A percentile compares a stretch with the other conserved stretches of the same genome.
These are phyloP conservation scores for Neogale vison DNA, from an alignment of 2,113 vertebrate species.

Conservation along the genomic window DNA sequence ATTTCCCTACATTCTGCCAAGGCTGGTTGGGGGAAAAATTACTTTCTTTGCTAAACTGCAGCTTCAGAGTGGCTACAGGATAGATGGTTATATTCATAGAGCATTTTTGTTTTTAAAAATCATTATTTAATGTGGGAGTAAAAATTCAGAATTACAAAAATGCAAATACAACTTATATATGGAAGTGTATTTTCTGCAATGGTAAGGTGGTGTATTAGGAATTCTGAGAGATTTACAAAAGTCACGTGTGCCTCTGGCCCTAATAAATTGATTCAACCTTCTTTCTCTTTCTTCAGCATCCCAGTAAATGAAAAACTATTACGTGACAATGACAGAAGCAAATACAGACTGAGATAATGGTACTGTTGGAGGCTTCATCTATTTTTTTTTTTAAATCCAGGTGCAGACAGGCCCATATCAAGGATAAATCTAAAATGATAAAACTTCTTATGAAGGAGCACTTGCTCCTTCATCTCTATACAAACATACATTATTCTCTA, in stretches of 20 bases:
- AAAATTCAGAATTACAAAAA: background rate
- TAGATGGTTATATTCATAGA: background rate
- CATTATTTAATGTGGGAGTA: background rate
- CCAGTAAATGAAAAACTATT: slow-evolving; percentile 33
- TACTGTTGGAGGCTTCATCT: background rate
- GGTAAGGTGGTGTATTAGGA: background rate
- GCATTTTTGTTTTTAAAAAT: slow-evolving; percentile 1
- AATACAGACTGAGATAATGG: slow-evolving; percentile 54
- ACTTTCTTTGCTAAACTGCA: slow-evolving; percentile 60
- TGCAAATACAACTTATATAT: background rate
- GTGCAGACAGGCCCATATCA: slow-evolving; percentile 13
- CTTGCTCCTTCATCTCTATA: background rate
- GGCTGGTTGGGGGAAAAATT: slow-evolving; percentile 4
- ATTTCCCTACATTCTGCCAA: slow-evolving; percentile 31
- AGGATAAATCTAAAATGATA: slow-evolving; percentile 34
- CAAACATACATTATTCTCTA: background rate
- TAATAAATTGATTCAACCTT: slow-evolving; percentile 37
- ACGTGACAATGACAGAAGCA: background rate
- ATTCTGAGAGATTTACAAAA: slow-evolving; percentile 14
- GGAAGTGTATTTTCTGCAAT: background rate
- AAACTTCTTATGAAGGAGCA: slow-evolving; percentile 4
- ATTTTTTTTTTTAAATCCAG: background rate
- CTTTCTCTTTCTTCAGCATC: slow-evolving; percentile 12
- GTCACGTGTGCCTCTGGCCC: background rate
- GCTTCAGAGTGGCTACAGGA: background rate